Base-by-base conservation (phyloP, 1,140 invertebrate genomes). In the Tribolium madens region DNA sequence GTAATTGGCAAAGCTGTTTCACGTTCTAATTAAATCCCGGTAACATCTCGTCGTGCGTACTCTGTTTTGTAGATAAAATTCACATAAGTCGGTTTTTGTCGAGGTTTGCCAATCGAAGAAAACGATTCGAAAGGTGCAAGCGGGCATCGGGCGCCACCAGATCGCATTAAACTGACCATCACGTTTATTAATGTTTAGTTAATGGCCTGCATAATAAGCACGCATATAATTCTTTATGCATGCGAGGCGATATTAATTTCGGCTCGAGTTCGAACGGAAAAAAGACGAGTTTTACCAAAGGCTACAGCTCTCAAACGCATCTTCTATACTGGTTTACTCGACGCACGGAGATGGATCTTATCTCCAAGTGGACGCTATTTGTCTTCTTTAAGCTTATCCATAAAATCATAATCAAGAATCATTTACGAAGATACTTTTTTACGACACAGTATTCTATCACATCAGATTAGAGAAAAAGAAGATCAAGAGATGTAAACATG, bases 1-100 rank as follows among this genome's bases (percentile, higher is more conserved):
- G 57, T 64, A 64, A 64, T 64, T 64, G 57, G 57, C 57, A 64
- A 64, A 64, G 18, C 57, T 64, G 57, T 64, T 64, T 64, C 57
- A 13, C 57, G 57, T 64, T 64, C 21, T 64, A 64, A 64, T 64
- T 64, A 64, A 64, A 64, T 64, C 57, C 57, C 57, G 57, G 57
- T 64, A 64, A 64, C 57, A 64, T 64, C 57, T 64, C 26, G 21
- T 31, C 57, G 21, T 64, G n/a, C 26, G 5, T 6, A 26, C 57
- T 64, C 57, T 64, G 21, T 64, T 18, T 18, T 4, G 26, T 18
- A 12, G 17, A 64, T 12, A 12, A 26, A 18, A 18, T 18, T 18
- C 7, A 5, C 17, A 21, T 64, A 33, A 64, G 57, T 64, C 26
- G 21, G 18, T n/a, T 15, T 64, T 18, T 14, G 26, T 42, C 9